These are phyloP conservation scores for Epinotia brunnichana DNA, from an alignment of 2,888 invertebrate species.

Conservation along the genomic window DNA sequence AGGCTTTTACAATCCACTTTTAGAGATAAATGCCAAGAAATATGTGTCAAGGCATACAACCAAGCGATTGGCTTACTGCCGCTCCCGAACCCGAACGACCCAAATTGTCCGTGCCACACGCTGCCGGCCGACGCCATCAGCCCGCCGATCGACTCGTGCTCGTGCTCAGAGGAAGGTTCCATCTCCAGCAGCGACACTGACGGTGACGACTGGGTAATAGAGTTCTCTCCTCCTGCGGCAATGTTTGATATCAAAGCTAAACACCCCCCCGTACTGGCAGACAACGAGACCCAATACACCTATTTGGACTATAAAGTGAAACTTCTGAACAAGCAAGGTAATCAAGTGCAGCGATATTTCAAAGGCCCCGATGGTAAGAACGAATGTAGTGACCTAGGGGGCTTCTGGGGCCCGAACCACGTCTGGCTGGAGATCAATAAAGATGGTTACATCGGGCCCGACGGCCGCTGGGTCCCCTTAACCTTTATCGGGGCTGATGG, in stretches of 20 bases:
- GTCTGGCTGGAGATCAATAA: constrained; percentile 76
- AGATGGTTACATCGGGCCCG: constrained; percentile 76
- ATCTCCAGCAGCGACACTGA: constrained; percentile 74
- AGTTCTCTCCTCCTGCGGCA: constrained; percentile 75
- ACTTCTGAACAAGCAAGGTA: constrained; percentile 71
- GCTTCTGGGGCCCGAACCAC: constrained; percentile 70
- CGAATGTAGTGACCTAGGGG: constrained; percentile 77
- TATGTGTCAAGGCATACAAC: constrained; percentile 78
- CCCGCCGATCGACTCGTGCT: constrained; percentile 73
- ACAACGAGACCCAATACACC: constrained; percentile 68
- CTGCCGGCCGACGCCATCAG: constrained; percentile 50
- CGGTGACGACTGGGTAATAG: constrained; percentile 76
- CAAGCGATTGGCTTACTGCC: constrained; percentile 76
- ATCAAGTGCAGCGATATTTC: constrained; percentile 71
- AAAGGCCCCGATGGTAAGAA: constrained; percentile 75
- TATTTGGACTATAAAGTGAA: constrained; percentile 78
- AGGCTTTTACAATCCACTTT: constrained; percentile 74
- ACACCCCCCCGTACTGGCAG: constrained; percentile 59
- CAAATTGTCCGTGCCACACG: constrained; percentile 72
- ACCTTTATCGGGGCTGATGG: constrained; percentile 77
- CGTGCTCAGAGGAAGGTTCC: constrained; percentile 71
- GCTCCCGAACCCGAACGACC: constrained; percentile 69
- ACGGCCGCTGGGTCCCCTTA: constrained; percentile 75
- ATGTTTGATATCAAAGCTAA: constrained; percentile 72
- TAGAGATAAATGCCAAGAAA: constrained; percentile 76